phyloP scores from a whole-genome alignment of 2,888 invertebrate species.

The Rhogogaster chlorosoma region DNA sequence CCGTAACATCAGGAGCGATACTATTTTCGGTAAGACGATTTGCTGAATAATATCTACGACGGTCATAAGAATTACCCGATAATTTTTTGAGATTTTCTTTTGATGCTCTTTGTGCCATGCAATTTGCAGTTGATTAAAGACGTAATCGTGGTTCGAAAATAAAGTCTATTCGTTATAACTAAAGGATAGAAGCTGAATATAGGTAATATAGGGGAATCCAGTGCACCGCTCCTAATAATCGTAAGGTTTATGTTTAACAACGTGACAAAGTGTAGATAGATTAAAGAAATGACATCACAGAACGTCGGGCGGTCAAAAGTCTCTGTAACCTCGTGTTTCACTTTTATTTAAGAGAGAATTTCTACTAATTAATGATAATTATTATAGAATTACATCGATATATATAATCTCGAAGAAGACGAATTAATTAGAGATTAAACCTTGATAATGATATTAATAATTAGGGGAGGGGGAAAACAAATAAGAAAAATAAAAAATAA shows the following conservation, averaged over 20 bases:
- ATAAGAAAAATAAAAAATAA: background rate
- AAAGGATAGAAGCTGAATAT: background rate
- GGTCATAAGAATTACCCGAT: background rate
- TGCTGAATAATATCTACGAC: background rate
- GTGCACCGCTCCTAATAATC: conserved; percentile 11
- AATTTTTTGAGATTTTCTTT: background rate
- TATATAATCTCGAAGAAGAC: conserved; percentile 48
- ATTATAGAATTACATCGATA: conserved; percentile 50
- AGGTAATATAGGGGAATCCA: background rate
- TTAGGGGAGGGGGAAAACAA: conserved; percentile 6
- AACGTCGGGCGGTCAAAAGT: conserved; percentile 23
- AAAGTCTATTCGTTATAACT: background rate
- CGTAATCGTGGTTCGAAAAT: background rate
- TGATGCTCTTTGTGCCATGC: background rate
- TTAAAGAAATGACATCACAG: conserved; percentile 43
- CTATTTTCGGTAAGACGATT: background rate
- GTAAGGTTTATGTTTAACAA: background rate
- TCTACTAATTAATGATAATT: conserved; percentile 50
- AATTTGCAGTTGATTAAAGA: background rate
- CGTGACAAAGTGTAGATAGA: conserved; percentile 36
- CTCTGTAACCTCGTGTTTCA: conserved; percentile 22
- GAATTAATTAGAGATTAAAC: conserved; percentile 49
- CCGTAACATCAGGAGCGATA: background rate
- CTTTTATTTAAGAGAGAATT: conserved; percentile 35
- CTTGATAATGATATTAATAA: conserved; percentile 45